Percentiles rank a stretch among this genome's conserved stretches.
Conservation (phyloP, 2,797 vertebrate genomes). For the Sebastolobus altivelis region DNA sequence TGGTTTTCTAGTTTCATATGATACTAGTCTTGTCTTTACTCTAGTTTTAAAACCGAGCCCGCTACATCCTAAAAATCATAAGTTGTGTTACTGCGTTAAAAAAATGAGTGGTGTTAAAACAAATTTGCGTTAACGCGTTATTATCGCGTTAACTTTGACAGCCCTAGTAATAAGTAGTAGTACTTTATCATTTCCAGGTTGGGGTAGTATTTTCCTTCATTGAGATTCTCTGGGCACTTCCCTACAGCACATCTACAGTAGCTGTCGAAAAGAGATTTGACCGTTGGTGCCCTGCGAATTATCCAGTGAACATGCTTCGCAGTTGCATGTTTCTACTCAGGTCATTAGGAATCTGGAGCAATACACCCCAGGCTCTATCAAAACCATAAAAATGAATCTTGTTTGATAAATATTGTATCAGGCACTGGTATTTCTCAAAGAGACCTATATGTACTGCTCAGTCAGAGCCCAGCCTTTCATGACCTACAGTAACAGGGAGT, state of each 20-base stretch:
- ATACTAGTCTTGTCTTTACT: no score
- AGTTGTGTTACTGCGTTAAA: no score
- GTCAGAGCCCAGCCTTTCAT: constrained; percentile 30
- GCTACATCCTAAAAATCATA: no score
- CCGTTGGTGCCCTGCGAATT: constrained; percentile 53
- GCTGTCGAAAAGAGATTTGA: constrained; percentile 66
- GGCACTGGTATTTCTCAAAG: constrained; percentile 45
- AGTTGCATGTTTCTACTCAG: constrained; percentile 55
- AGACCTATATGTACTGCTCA: constrained; percentile 42
- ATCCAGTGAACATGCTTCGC: constrained; percentile 41
- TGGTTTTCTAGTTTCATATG: no score
- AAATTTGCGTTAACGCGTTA: no score
- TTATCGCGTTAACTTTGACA: no score
- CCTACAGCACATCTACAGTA: constrained; percentile 10
- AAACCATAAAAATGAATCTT: constrained; percentile 63
- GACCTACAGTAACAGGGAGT: constrained; percentile 37
- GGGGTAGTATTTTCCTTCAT: not conserved
- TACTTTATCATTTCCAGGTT: constrained; percentile 10
- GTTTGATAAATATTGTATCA: constrained; percentile 77
- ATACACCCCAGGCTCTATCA: constrained; percentile 58
- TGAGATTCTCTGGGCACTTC: not conserved
- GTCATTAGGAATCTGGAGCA: constrained; percentile 68
- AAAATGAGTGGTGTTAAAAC: no score
- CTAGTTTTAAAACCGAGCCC: no score
- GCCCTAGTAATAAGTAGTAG: not conserved